phyloP scores from a whole-genome alignment of 2,888 invertebrate species.

The Drosophila picticornis region DNA sequence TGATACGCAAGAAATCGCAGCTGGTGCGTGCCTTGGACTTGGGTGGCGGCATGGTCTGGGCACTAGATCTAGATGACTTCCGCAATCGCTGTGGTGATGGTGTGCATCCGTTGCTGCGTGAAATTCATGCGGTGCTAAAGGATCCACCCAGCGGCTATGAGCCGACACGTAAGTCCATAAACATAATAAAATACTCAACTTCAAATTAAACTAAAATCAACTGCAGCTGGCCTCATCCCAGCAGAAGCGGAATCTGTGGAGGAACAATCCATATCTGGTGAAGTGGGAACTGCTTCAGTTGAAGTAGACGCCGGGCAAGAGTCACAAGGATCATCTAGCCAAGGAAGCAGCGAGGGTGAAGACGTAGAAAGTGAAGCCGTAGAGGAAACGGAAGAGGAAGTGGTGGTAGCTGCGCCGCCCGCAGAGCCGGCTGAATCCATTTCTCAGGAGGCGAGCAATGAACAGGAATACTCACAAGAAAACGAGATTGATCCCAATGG shows the following conservation, averaged over 20 bases:
- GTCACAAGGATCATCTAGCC: constrained; percentile 16
- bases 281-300: constrained; percentile 57
- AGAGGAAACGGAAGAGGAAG: constrained; percentile 30
- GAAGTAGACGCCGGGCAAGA: constrained; percentile 66
- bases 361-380: constrained; percentile 30
- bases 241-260: constrained; percentile 66
- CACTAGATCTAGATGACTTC: constrained; percentile 95
- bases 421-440: constrained; percentile 12
- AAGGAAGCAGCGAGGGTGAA: constrained; percentile 37
- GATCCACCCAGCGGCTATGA: constrained; percentile 83
- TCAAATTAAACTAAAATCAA: neutral
- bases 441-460: constrained; percentile 34
- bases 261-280: constrained; percentile 64
- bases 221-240: constrained; percentile 65
- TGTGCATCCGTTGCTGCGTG: constrained; percentile 91
- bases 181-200: neutral
- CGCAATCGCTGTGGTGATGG: constrained; percentile 92
- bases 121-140: constrained; percentile 90
- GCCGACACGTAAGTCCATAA: constrained; percentile 71
- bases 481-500: constrained; percentile 72
- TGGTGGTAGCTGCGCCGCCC: constrained; percentile 26
- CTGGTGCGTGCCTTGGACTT: constrained; percentile 91
- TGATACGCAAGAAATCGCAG: constrained; percentile 92
- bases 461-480: constrained; percentile 38
- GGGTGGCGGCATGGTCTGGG: constrained; percentile 97